A percentile compares a stretch with the other conserved stretches of the same genome.
phyloP scores from a whole-genome alignment of 2,797 vertebrate genomes.

The Bradypodion ventrale region DNA sequence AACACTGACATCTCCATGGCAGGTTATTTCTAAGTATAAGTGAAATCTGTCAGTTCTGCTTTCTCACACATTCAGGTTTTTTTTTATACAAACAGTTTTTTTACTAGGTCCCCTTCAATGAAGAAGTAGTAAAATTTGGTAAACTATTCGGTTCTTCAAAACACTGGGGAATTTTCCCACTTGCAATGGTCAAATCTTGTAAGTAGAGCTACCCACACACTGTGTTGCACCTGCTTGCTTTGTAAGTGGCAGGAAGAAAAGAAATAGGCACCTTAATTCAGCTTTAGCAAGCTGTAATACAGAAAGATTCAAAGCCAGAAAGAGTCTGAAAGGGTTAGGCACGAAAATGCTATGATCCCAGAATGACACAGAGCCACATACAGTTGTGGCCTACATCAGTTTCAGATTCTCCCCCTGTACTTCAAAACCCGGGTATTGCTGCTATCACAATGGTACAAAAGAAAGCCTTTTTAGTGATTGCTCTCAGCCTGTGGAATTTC shows the following conservation, averaged over 20 bases:
- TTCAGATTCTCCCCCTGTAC: no score
- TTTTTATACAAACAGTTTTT: not conserved
- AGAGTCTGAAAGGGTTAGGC: not conserved
- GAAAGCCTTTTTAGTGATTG: no score
- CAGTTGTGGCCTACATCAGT: no score
- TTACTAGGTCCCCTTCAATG: not conserved
- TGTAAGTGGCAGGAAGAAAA: not conserved
- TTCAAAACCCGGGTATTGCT: no score
- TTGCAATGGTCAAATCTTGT: not conserved
- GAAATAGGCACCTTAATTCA: not conserved
- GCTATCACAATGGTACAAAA: no score
- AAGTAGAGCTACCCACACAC: not conserved
- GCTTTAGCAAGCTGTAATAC: not conserved
- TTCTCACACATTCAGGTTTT: not conserved
- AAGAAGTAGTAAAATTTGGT: not conserved
- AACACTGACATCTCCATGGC: conserved; percentile 19
- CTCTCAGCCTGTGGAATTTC: no score
- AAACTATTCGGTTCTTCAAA: not conserved
- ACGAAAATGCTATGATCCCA: not conserved
- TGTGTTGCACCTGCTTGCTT: not conserved
- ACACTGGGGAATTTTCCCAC: not conserved
- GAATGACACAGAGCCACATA: no score
- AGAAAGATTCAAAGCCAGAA: not conserved
- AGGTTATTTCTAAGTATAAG: conserved; percentile 17
- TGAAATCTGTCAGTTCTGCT: not conserved